Evolutionary conservation across 2,797 vertebrate species (phyloP).

Genomic region (Philypnodon macrostomus): DNA sequence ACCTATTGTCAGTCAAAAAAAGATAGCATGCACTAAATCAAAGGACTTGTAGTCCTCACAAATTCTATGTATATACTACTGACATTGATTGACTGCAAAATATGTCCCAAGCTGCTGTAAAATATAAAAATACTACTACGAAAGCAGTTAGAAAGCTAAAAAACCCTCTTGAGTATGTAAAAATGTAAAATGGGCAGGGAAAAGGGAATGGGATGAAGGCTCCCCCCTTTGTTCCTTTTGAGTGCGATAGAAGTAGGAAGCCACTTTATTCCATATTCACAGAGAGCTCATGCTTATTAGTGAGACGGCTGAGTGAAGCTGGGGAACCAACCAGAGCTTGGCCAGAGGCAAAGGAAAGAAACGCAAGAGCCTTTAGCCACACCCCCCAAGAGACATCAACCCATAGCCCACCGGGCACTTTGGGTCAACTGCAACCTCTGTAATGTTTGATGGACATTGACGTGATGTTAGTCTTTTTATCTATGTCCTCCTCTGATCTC

Average conservation of each 20-base stretch:
- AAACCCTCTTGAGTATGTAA: conserved; percentile 8
- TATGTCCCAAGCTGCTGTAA: conserved; percentile 21
- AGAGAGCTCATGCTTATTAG: conserved; percentile 54
- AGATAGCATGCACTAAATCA: too few relatives aligned
- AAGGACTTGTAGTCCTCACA: too few relatives aligned
- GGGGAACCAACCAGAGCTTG: conserved; percentile 46
- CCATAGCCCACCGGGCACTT: too few relatives aligned
- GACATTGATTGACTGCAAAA: conserved; percentile 11
- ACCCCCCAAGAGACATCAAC: conserved; percentile 17
- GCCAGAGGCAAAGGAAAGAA: conserved; percentile 37
- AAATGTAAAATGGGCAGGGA: conserved; percentile 23
- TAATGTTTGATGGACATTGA: conserved; percentile 47
- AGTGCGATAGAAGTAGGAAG: conserved; percentile 53
- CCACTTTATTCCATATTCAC: conserved; percentile 58
- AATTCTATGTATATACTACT: not conserved
- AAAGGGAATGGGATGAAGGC: conserved; percentile 27
- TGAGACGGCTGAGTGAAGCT: conserved; percentile 29
- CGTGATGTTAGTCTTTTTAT: conserved; percentile 62
- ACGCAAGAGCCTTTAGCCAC: conserved; percentile 24
- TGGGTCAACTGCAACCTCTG: conserved; percentile 37
- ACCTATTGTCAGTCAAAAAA: too few relatives aligned
- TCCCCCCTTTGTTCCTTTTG: conserved; percentile 53
- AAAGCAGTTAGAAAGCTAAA: not conserved
- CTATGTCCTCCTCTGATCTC: conserved; percentile 46
- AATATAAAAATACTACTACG: conserved; percentile 3